Evolutionary conservation across 1,140 invertebrate species (phyloP), one percentile per base, ranked within the genome.

Genomic region (Hyles euphorbiae): DNA sequence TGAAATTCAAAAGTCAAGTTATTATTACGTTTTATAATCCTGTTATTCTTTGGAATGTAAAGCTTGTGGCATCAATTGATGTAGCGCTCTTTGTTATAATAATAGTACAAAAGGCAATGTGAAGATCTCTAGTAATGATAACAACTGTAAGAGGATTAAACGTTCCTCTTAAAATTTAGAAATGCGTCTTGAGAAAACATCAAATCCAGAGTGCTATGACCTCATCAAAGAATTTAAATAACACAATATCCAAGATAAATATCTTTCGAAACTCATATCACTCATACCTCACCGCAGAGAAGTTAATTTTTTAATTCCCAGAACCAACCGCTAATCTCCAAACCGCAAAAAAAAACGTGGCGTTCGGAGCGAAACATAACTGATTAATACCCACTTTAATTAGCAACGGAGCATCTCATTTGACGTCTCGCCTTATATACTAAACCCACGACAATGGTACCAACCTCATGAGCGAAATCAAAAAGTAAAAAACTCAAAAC

Each of bases 321-420:
- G 83, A 86, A 85, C 56, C 69, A 58, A 74, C 74, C 75, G 71
- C 80, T 82, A 81, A 83, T 84, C 76, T 79, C 60, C 48, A 76
- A 74, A 76, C 73, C 70, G 67, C 72, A 74, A 87, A 83, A 87
- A n/a, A 79, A 60, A 58, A 69, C 69, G 70, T 70, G 70, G 72
- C 67, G 69, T 75, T 74, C 58, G 63, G 56, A 62, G 65, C 72
- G 57, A 77, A 83, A 79, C 75, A 76, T 69, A 74, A 78, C 72
- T 79, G 72, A 85, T 88, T 83, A 85, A 81, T 83, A 72, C 67
- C 67, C 53, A 61, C 66, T 75, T 54, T 83, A 79, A 88, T 85
- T 87, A 84, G 70, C 72, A 64, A 70, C 73, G 73, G 71, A 75
- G 53, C 57, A 77, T 63, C 76, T 81, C 77, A 82, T 63, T 67